phyloP scores from a whole-genome alignment of 2,888 invertebrate genomes.

The Teleiodes luculella region DNA sequence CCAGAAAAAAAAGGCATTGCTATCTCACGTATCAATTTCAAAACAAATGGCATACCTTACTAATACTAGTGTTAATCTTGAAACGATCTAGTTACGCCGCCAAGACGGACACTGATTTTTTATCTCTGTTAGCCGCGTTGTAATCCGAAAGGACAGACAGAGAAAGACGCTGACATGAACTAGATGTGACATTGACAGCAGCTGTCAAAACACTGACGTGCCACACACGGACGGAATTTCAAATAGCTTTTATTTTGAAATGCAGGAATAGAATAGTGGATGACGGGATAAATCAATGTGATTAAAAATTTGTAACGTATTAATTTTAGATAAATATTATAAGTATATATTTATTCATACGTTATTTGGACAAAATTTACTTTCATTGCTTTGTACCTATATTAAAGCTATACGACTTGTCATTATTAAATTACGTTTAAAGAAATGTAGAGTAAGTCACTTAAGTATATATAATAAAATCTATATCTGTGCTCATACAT shows the following conservation, averaged over 20 bases:
- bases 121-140: constrained; percentile 13
- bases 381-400: no score
- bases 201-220: constrained; percentile 59
- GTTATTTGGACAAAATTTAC: no score
- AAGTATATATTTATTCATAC: no score
- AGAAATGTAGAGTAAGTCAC: no score
- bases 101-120: constrained; percentile 16
- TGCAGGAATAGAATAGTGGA: no score
- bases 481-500: no score
- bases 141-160: constrained; percentile 10
- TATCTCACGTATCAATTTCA: not conserved
- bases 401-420: no score
- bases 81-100: not conserved
- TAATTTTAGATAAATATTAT: no score
- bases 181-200: constrained; percentile 52
- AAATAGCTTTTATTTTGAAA: constrained; percentile 1
- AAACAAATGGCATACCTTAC: not conserved
- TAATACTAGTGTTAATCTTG: constrained; percentile 2
- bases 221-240: constrained; percentile 39
- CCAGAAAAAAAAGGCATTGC: no score
- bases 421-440: no score
- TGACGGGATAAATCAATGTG: no score
- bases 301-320: not conserved
- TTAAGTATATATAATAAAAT: no score
- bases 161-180: constrained; percentile 23